phyloP scores from a whole-genome alignment of 1,140 invertebrate species.

The Galendromus occidentalis region DNA sequence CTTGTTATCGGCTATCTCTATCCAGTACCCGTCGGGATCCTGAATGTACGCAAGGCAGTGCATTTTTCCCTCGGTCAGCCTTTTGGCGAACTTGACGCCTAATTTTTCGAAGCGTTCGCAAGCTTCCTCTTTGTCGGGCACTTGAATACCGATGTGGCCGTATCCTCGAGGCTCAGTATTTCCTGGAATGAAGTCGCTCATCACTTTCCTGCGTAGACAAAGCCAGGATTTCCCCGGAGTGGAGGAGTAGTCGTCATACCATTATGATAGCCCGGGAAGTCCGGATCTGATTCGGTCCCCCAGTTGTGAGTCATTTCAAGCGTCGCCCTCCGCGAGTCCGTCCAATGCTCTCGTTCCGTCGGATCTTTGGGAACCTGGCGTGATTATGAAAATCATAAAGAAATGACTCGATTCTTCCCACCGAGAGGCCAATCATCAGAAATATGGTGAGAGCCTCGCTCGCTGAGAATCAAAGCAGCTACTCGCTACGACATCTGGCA shows the following conservation, averaged over 20 bases:
- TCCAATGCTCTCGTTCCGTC: constrained; percentile 47
- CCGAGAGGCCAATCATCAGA: too few relatives aligned
- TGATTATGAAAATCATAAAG: too few relatives aligned
- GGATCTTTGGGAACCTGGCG: constrained; percentile 36
- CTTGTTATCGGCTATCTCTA: too few relatives aligned
- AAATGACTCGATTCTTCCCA: too few relatives aligned
- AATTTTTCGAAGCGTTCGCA: constrained; percentile 65
- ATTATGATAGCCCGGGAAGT: constrained; percentile 53
- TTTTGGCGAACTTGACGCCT: constrained; percentile 71
- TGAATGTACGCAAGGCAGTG: too few relatives aligned
- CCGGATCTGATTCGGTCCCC: constrained; percentile 66
- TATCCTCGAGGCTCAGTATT: too few relatives aligned
- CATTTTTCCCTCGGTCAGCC: constrained; percentile 58
- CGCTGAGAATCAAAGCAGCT: too few relatives aligned
- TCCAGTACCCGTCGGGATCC: too few relatives aligned
- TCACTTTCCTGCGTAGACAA: background rate
- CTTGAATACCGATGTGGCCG: too few relatives aligned
- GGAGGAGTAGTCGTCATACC: too few relatives aligned
- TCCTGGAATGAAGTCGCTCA: background rate
- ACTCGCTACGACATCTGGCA: too few relatives aligned
- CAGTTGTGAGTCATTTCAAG: constrained; percentile 86
- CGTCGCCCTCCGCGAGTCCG: constrained; percentile 60
- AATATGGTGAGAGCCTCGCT: too few relatives aligned
- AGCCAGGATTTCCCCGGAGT: background rate
- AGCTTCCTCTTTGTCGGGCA: constrained; percentile 64